Conservation (phyloP, 2,888 invertebrate genomes). For the Campoplex nolae region DNA sequence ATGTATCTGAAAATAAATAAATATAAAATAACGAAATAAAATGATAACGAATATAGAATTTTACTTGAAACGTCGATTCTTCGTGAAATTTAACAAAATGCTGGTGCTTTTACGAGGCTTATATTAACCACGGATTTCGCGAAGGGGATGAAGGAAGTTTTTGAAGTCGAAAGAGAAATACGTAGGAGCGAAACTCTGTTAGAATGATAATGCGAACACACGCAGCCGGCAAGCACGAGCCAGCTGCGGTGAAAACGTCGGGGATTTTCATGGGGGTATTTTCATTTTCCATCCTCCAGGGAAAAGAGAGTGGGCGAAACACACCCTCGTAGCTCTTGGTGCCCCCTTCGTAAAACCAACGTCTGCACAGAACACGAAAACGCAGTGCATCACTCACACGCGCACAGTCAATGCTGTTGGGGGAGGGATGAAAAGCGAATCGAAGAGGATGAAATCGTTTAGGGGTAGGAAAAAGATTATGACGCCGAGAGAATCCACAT, state of each 20-base stretch:
- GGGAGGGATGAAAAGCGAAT: conserved; percentile 33
- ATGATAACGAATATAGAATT: not conserved
- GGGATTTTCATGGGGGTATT: conserved; percentile 70
- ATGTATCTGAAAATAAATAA: not conserved
- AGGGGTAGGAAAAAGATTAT: conserved; percentile 14
- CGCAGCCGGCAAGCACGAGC: conserved; percentile 42
- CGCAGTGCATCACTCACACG: conserved; percentile 6
- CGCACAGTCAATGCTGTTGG: not conserved
- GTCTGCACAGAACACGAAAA: conserved; percentile 10
- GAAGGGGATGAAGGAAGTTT: conserved; percentile 39
- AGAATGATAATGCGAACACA: conserved; percentile 63
- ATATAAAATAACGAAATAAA: not conserved
- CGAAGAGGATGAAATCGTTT: conserved; percentile 23
- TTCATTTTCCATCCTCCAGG: conserved; percentile 66
- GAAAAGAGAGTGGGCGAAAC: conserved; percentile 44
- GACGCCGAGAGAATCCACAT: not conserved
- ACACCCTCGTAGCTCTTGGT: conserved; percentile 36
- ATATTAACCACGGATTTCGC: not conserved
- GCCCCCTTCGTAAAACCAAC: conserved; percentile 23
- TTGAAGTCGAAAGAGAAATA: conserved; percentile 36
- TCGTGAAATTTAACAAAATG: not conserved
- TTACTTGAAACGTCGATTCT: not conserved
- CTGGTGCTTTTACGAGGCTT: not conserved
- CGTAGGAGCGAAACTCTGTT: conserved; percentile 22
- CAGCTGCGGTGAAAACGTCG: conserved; percentile 66